Percentiles rank a stretch among this genome's conserved stretches.
phyloP scores from a whole-genome alignment of 2,797 vertebrate species.

The Vespertilio murinus region DNA sequence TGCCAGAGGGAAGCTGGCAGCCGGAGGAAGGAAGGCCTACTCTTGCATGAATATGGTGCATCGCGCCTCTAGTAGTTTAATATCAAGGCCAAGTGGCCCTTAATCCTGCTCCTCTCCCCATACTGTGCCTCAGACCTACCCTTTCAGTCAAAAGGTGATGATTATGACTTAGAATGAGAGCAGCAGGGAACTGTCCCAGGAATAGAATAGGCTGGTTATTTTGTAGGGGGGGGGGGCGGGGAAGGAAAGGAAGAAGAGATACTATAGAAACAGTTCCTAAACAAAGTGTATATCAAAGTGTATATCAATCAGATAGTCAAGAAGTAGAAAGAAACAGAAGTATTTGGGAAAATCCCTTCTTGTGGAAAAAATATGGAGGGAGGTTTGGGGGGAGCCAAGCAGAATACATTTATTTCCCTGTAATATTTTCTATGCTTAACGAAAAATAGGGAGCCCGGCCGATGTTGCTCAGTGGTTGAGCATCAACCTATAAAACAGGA shows the following conservation, averaged over 20 bases:
- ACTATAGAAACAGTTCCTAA: background rate
- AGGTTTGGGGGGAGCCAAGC: rapidly evolving
- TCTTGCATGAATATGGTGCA: no score
- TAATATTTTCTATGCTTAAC: background rate
- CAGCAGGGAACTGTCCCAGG: background rate
- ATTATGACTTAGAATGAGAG: background rate
- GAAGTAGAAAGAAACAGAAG: background rate
- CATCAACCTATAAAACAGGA: no score
- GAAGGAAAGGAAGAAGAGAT: background rate
- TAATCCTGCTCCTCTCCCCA: background rate
- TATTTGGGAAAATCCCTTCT: background rate
- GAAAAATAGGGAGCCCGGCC: background rate
- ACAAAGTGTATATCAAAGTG: background rate
- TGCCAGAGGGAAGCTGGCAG: no score
- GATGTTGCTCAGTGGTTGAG: no score
- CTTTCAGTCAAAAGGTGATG: background rate
- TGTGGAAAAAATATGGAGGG: background rate
- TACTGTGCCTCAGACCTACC: background rate
- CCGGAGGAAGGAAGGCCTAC: no score
- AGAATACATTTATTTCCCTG: background rate
- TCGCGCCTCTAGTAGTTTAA: background rate
- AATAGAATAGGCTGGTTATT: background rate
- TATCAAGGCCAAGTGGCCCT: background rate
- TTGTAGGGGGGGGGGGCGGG: background rate
- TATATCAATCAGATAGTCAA: background rate